Evolutionary conservation across 92 coral and sea anemone species (phyloP).

Genomic region (Metridium senile): DNA sequence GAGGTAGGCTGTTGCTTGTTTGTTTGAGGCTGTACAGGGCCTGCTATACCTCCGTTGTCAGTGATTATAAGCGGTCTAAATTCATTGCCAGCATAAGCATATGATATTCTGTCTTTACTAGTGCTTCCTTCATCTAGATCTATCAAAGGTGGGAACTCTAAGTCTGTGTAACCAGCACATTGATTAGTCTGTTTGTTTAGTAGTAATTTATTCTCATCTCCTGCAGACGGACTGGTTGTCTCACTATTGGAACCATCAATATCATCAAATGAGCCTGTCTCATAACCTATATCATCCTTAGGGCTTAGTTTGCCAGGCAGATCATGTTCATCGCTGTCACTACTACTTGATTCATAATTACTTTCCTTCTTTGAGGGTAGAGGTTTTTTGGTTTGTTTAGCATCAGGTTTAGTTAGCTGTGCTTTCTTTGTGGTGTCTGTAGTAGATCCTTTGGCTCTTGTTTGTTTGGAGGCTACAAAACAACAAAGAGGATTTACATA

Average conservation of each 20-base stretch:
- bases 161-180: constrained; percentile 58
- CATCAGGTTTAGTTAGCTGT: background rate
- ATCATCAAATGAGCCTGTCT: constrained; percentile 83
- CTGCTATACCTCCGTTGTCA: constrained; percentile 52
- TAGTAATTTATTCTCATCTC: constrained; percentile 66
- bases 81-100: constrained; percentile 70
- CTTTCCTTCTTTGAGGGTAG: constrained; percentile 60
- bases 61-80: constrained; percentile 73
- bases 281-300: constrained; percentile 85
- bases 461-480: constrained; percentile 22
- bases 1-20: constrained; percentile 18
- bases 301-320: constrained; percentile 68
- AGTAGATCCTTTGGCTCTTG: background rate
- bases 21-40: constrained; percentile 25
- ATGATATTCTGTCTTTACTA: constrained; percentile 16
- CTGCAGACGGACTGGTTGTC: constrained; percentile 71
- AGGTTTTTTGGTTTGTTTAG: constrained; percentile 22
- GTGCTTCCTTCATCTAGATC: constrained; percentile 57
- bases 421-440: constrained; percentile 8
- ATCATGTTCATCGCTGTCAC: constrained; percentile 73
- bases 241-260: constrained; percentile 80
- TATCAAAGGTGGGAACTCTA: constrained; percentile 75
- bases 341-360: constrained; percentile 83
- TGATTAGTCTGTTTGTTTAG: constrained; percentile 15
- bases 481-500: background rate